Percentiles rank a stretch among this genome's conserved stretches.
These are phyloP conservation scores for Aethina tumida DNA, from an alignment of 1,140 invertebrate species.

Conservation along the genomic window DNA sequence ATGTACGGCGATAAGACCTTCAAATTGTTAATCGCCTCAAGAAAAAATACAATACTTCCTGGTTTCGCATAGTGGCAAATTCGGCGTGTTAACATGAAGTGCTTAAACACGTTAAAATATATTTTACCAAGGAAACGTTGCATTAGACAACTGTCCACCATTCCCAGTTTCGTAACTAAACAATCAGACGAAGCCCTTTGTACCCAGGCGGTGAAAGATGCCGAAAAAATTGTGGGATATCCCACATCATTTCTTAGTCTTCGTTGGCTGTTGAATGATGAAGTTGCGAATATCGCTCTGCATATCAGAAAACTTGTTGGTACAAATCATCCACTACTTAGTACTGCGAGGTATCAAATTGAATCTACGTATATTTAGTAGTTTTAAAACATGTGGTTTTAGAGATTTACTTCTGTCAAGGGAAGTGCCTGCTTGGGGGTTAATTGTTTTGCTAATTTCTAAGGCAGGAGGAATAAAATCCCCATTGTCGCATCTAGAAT, in stretches of 20 bases:
- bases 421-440: constrained; percentile 57
- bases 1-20: too few relatives aligned
- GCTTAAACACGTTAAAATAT: too few relatives aligned
- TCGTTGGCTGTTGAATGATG: constrained; percentile 85
- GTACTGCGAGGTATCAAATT: constrained; percentile 85
- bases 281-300: constrained; percentile 84
- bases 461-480: constrained; percentile 76
- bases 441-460: constrained; percentile 81
- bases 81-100: too few relatives aligned
- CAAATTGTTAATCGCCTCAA: too few relatives aligned
- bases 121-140: too few relatives aligned
- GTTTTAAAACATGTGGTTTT: too few relatives aligned
- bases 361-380: too few relatives aligned
- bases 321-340: constrained; percentile 84
- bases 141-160: too few relatives aligned
- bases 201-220: constrained; percentile 65
- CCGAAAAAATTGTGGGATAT: constrained; percentile 92
- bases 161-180: too few relatives aligned
- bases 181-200: constrained; percentile 12
- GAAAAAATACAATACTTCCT: too few relatives aligned
- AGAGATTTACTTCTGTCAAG: constrained; percentile 25
- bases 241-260: constrained; percentile 87
- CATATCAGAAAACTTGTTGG: constrained; percentile 86
- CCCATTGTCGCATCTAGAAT: constrained; percentile 64
- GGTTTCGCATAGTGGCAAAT: too few relatives aligned